Conservation (phyloP, 2,797 vertebrate species). For the Numenius phaeopus region DNA sequence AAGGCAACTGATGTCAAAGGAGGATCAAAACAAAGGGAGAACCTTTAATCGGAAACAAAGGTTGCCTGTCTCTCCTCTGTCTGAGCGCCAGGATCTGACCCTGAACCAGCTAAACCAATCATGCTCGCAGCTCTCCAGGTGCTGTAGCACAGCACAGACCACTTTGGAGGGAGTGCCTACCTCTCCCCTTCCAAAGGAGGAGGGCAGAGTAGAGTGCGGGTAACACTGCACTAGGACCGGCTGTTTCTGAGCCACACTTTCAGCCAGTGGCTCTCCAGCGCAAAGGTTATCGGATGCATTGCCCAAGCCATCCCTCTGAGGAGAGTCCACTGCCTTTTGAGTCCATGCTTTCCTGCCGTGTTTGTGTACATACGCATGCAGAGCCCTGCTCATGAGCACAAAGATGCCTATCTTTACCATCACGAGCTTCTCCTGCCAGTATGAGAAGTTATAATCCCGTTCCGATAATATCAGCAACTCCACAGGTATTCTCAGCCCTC, state of each 20-base stretch:
- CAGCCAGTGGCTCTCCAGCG: neutral
- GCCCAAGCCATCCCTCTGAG: fast-evolving
- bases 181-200: neutral
- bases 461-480: neutral
- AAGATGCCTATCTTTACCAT: neutral
- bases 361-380: fast-evolving
- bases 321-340: neutral
- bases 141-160: neutral
- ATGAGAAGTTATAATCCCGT: neutral
- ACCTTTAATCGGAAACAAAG: neutral
- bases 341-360: neutral
- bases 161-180: neutral
- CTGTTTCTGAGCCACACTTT: neutral
- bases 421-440: neutral
- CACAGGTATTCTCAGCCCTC: neutral
- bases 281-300: fast-evolving
- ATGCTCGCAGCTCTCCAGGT: neutral
- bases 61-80: neutral
- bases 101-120: neutral
- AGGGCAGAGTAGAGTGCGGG: neutral
- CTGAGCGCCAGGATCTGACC: fast-evolving
- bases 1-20: neutral
- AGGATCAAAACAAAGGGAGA: neutral
- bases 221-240: neutral
- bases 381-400: neutral